Percentiles rank a stretch among this genome's conserved stretches.
Conservation (phyloP, 2,797 vertebrate species). For the Phataginus tetradactyla region DNA sequence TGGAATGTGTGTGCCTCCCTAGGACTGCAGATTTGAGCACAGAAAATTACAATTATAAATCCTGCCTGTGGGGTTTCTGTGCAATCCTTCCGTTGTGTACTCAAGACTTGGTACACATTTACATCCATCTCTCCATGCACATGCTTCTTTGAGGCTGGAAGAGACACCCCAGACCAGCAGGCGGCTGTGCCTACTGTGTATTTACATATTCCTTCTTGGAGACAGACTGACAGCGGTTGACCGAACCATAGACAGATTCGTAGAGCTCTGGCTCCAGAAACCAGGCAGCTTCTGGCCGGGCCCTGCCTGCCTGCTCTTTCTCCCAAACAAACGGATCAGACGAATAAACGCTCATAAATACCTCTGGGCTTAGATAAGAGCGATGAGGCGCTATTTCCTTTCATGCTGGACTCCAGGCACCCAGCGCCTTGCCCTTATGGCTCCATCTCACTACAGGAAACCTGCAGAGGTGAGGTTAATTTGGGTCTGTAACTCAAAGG, state of each 20-base stretch:
- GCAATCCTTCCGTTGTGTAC: background rate
- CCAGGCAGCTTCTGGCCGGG: slow-evolving; percentile 66
- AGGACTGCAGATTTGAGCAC: background rate
- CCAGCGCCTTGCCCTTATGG: slow-evolving; percentile 62
- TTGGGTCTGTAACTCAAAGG: slow-evolving; percentile 54
- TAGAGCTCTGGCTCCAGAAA: slow-evolving; percentile 76
- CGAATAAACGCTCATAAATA: slow-evolving; percentile 84
- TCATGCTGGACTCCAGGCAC: slow-evolving; percentile 80
- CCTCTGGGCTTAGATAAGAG: slow-evolving; percentile 84
- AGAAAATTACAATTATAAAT: slow-evolving; percentile 49
- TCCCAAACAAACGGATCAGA: slow-evolving; percentile 84
- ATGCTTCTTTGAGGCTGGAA: background rate
- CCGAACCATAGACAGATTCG: slow-evolving; percentile 67
- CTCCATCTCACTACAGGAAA: slow-evolving; percentile 73
- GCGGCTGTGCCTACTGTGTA: slow-evolving; percentile 20
- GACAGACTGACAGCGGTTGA: slow-evolving; percentile 55
- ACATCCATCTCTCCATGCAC: background rate
- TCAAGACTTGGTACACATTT: background rate
- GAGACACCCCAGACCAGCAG: background rate
- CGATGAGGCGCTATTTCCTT: slow-evolving; percentile 81
- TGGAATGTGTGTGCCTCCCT: background rate
- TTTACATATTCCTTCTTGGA: slow-evolving; percentile 63
- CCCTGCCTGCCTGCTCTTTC: slow-evolving; percentile 77
- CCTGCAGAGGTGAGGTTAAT: slow-evolving; percentile 79
- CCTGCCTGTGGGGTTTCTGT: slow-evolving; percentile 30